A percentile compares a stretch with the other conserved stretches of the same genome.
These are phyloP conservation scores for Onychorhynchus coronatus DNA, from an alignment of 2,113 vertebrate species.

Conservation along the genomic window DNA sequence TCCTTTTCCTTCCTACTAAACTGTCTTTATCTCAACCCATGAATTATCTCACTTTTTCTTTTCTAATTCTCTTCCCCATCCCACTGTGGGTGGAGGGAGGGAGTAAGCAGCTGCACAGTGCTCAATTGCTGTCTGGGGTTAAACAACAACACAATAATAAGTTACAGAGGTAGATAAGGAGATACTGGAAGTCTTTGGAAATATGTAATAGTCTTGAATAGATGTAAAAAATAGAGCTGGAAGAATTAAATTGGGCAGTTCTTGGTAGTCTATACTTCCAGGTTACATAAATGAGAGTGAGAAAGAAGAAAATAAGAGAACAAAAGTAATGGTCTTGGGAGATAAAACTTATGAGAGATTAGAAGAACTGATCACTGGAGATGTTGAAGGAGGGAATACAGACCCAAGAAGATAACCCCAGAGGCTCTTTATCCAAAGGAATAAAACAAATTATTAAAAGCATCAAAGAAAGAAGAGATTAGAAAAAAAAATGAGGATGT, in stretches of 20 bases:
- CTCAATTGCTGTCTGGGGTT: background rate
- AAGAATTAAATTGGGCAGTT: background rate
- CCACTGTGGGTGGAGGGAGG: background rate
- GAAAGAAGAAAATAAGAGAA: background rate
- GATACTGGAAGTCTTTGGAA: background rate
- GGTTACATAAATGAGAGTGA: background rate
- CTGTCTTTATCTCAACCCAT: background rate
- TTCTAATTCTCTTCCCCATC: background rate
- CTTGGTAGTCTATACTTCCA: background rate
- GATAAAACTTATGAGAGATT: background rate
- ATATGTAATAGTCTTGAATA: background rate
- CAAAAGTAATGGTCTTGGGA: background rate
- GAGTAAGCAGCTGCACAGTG: background rate
- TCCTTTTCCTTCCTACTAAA: background rate
- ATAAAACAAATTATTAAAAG: background rate
- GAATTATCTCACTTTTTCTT: background rate
- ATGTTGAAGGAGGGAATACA: background rate
- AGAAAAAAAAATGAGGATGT: background rate
- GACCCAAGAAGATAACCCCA: background rate
- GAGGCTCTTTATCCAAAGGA: background rate
- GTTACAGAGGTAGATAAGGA: background rate
- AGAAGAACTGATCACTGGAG: background rate
- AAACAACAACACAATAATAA: background rate
- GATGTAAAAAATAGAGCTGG: background rate
- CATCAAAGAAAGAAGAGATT: background rate